These are phyloP conservation scores for Hypsibius dujardini DNA, from an alignment of 1,140 invertebrate species.

Conservation along the genomic window DNA sequence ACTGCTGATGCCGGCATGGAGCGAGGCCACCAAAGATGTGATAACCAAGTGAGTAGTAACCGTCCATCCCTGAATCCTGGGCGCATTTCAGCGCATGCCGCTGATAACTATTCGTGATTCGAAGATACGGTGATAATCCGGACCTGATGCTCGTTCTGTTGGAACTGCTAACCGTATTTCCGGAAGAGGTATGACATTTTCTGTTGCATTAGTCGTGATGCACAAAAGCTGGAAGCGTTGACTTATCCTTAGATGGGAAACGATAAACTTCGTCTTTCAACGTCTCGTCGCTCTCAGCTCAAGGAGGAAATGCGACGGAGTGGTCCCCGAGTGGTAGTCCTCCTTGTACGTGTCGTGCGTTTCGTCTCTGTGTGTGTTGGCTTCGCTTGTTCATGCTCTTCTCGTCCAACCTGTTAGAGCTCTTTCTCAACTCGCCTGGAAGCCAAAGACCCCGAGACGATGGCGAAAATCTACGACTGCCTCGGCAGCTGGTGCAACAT, in stretches of 20 bases:
- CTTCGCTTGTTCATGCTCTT: too few relatives aligned
- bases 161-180: not conserved
- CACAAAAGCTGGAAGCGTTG: not conserved
- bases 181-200: not conserved
- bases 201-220: not conserved
- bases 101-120: not conserved
- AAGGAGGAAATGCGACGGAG: not conserved
- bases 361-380: too few relatives aligned
- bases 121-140: not conserved
- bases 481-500: not conserved
- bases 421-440: too few relatives aligned
- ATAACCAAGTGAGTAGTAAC: too few relatives aligned
- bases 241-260: not conserved
- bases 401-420: too few relatives aligned
- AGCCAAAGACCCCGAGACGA: not conserved
- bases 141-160: not conserved
- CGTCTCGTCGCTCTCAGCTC: not conserved
- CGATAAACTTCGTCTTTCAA: not conserved
- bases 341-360: not conserved
- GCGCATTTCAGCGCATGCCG: too few relatives aligned
- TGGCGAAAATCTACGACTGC: conserved; percentile 11
- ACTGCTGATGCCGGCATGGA: not conserved
- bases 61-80: too few relatives aligned
- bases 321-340: not conserved
- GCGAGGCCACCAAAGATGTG: not conserved